Evolutionary conservation across 1,140 invertebrate species (phyloP), one percentile per base, ranked within the genome.

Genomic region (Drosophila micromelanica): DNA sequence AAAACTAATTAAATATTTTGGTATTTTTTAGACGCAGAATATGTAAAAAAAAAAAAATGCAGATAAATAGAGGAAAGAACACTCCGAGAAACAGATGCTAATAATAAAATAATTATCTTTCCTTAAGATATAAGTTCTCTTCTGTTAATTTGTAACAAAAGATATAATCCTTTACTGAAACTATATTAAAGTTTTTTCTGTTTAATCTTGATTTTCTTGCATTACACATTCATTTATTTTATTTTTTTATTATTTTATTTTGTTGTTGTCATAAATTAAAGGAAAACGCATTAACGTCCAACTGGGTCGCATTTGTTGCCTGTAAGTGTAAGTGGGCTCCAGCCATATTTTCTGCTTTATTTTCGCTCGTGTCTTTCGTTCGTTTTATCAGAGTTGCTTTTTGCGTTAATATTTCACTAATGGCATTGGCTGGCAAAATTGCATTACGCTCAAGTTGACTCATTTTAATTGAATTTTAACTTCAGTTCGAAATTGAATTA

Each of bases 401-500:
- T 87, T 76, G 73, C 84, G 76, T 84, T 89, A 89, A 89, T 90
- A 89, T 89, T 80, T 89, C 84, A 89, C 84, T 89, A 89, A 89
- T 89, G 79, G 79, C 84, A 89, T 89, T 90, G 84, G 79, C 84
- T 82, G 79, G 48, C 69, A 63, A 89, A 89, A 89, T 89, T 89
- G 84, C 79, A 89, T 89, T 89, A 89, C 84, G 84, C 84, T 89
- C 84, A 89, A 89, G 84, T 89, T 89, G 84, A 89, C 84, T 89
- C 84, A 89, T 89, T 89, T 89, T 89, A 89, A 89, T 89, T 89
- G 84, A 89, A 89, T 89, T 89, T 89, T 89, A 89, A 89, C 85
- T 89, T 89, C 84, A 89, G 84, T 89, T 89, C 84, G 84, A 89
- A 89, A 89, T 89, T 84, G 85, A 84, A 89, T 89, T 89, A 89